Percentiles rank a stretch among this genome's conserved stretches.
phyloP scores from a whole-genome alignment of 2,888 invertebrate species.

The Tachina grossa region DNA sequence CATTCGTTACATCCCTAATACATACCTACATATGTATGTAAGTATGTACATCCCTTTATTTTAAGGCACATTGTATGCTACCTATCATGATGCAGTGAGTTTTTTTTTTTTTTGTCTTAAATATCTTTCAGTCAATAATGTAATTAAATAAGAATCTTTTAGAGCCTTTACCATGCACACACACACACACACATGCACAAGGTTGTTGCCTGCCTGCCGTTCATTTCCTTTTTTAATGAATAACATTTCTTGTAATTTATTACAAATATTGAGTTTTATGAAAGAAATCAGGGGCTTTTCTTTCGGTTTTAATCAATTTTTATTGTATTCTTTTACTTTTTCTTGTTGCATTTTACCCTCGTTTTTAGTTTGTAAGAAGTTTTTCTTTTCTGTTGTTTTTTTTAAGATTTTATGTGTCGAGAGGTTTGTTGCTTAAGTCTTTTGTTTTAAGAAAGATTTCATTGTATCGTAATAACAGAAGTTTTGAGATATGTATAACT shows the following conservation, averaged over 20 bases:
- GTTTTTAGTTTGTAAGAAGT: neutral
- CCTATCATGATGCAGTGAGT: neutral
- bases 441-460: constrained; percentile 14
- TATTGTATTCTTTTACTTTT: constrained; percentile 37
- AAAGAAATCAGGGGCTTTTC: constrained; percentile 52
- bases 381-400: neutral
- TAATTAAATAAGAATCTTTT: constrained; percentile 58
- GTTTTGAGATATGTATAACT: neutral
- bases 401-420: constrained; percentile 2
- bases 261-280: constrained; percentile 52
- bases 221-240: constrained; percentile 52
- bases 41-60: neutral
- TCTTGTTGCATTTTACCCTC: neutral
- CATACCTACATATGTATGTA: neutral
- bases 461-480: neutral
- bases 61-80: no score
- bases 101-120: constrained; percentile 4
- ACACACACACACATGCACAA: neutral
- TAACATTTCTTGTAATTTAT: constrained; percentile 61
- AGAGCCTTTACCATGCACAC: neutral
- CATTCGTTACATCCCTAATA: no score
- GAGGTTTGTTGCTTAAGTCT: constrained; percentile 55
- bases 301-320: constrained; percentile 49
- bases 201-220: neutral
- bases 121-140: constrained; percentile 49